phyloP scores from a whole-genome alignment of 2,113 vertebrate species.

The Mirounga angustirostris region DNA sequence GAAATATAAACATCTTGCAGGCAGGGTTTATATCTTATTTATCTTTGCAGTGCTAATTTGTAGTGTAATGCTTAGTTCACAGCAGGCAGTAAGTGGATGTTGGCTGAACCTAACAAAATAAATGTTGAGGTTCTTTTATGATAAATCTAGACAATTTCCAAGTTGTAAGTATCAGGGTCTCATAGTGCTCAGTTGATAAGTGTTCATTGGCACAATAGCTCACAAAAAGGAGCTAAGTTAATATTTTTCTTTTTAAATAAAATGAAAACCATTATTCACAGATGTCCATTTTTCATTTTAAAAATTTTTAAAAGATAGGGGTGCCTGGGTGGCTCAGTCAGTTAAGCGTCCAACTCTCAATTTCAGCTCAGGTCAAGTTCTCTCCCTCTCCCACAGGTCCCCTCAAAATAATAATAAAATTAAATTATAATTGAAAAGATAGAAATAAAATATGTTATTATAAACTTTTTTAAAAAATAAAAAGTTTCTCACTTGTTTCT shows the following conservation, averaged over 20 bases:
- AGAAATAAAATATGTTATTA: conserved; percentile 29
- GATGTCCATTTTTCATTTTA: conserved; percentile 23
- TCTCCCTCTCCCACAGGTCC: not conserved
- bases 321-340: not conserved
- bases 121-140: not conserved
- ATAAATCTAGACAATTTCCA: not conserved
- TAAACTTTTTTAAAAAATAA: not conserved
- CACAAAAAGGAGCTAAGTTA: not conserved
- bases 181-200: not conserved
- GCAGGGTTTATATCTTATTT: not conserved
- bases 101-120: not conserved
- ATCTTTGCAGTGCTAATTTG: not conserved
- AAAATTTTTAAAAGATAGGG: conserved; percentile 7
- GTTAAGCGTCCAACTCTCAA: no score
- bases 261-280: not conserved
- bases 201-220: not conserved
- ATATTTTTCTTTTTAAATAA: conserved; percentile 29
- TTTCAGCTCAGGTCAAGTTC: not conserved
- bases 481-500: not conserved
- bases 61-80: not conserved
- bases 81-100: not conserved
- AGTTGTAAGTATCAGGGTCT: not conserved
- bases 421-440: conserved; percentile 4
- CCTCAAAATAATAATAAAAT: not conserved
- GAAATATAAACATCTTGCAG: not conserved